A percentile compares a stretch with the other conserved stretches of the same genome.
phyloP scores from a whole-genome alignment of 2,888 invertebrate species.

The Athalia cordata region DNA sequence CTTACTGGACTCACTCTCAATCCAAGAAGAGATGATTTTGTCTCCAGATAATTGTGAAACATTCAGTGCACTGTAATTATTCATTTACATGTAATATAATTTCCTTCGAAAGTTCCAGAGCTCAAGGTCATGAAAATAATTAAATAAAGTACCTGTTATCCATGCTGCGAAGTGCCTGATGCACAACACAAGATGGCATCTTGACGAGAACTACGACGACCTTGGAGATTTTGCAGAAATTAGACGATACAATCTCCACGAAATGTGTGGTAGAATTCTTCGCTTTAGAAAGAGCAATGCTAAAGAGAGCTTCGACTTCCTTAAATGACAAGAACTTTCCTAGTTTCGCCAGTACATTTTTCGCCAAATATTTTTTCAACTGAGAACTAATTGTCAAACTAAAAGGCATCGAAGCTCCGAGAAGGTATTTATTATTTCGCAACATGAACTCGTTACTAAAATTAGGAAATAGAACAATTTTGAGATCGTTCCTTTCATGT shows the following conservation, averaged over 20 bases:
- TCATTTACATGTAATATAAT: not conserved
- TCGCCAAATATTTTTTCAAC: constrained; percentile 5
- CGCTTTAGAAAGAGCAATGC: not conserved
- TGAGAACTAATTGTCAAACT: constrained; percentile 12
- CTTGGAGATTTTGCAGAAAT: constrained; percentile 15
- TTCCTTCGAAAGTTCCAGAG: not conserved
- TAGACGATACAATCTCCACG: not conserved
- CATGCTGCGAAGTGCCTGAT: constrained; percentile 62
- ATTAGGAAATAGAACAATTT: not conserved
- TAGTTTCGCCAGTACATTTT: constrained; percentile 7
- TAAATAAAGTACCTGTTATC: constrained; percentile 66
- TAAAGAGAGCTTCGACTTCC: constrained; percentile 6
- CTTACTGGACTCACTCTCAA: constrained; percentile 55
- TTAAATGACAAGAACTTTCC: constrained; percentile 10
- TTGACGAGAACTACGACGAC: constrained; percentile 48
- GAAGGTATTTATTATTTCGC: constrained; percentile 10
- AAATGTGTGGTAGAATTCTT: not conserved
- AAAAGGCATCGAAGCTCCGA: constrained; percentile 30
- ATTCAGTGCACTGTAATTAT: constrained; percentile 71
- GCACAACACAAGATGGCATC: constrained; percentile 59
- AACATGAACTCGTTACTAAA: constrained; percentile 8
- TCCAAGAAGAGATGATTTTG: constrained; percentile 66
- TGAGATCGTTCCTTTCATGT: not conserved
- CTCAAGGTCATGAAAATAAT: not conserved
- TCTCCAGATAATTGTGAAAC: constrained; percentile 73